Base-by-base conservation (phyloP, 2,113 vertebrate genomes). In the Hydropotes inermis region DNA sequence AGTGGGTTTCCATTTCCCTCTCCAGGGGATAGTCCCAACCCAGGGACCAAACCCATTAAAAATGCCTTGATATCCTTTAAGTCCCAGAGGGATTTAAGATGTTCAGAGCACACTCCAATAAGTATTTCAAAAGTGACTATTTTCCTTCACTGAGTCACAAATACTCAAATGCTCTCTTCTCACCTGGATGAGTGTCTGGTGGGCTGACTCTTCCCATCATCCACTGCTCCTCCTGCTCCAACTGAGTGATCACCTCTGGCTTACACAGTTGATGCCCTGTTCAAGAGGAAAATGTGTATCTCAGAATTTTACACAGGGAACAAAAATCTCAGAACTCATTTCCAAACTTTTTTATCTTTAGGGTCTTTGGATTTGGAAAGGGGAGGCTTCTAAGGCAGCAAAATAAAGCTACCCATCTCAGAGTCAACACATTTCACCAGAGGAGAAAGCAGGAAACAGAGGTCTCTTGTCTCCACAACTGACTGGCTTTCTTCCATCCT, bases 201-300 rank as follows among this genome's bases (percentile, higher is more conserved):
- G 11, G 45, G 64, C 79, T 43, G 36, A 33, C 28, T 45, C 58
- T 54, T 89, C 70, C 52, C 54, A 17, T 70, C 36, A 21, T 12
- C 93, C 84, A 45, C 58, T 3, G 93, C 15, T 85, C 96, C 15
- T 94, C 91, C 83, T 82, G 82, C 23, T 98, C 97, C 93, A 98
- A 52, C 12, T 91, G 96, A 33, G 55, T 16, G 86, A 96, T 97
- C 33, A 93, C 58, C 28, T 93, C 54, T 17, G 97, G 95, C 58
- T 97, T 96, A 86, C 52, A 83, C 55, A 94, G 85, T 28, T 97
- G 97, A 76, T 94, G 86, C 27, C 98, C 97, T 95, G 74, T 61
- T 88, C 60, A 76, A 9, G 25, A 58, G 30, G 36, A 70, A 94
- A 95, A 70, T 61, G 17, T 25, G 21, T 33, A 25, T 55, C 67